Evolutionary conservation across 2,888 invertebrate genomes (phyloP), one percentile per base, ranked within the genome.

Genomic region (Melanostoma scalare): DNA sequence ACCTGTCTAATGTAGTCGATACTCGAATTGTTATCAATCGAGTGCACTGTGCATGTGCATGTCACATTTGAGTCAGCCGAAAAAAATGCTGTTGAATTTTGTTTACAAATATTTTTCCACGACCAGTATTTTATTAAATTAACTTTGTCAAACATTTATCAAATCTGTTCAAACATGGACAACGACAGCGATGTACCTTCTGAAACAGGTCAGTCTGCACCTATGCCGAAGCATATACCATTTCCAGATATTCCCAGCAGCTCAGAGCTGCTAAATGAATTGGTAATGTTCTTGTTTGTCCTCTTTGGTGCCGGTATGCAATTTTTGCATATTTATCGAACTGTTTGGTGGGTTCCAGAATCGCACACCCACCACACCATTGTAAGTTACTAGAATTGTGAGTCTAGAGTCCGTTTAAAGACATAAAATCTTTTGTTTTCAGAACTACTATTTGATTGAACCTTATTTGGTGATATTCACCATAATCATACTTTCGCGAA

Each of bases 261-360:
- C 87, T 95, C 95, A 61, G 96, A 96, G 86, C 90, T 98, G 58
- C 92, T 95, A 65, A 98, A 98, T 92, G 98, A 99, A 91, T 92
- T 94, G 2, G 93, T 98, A 88, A 95, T 97, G 89, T 95, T 98
- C 90, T 91, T 95, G 8, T 97, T 96, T 89, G 95, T 95, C 0
- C 91, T 95, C 35, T 93, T 96, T 52, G 95, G 96, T 0, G 94
- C 96, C 31, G 95, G 95, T 69, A 93, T 98, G 72, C 99, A 99
- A 92, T 97, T 98, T 89, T 93, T 99, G 50, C 98, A 99, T 92
- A 93, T 99, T 44, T 99, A 99, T 89, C 94, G 97, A 87, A 98
- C 98, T 2, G 96, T 97, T 9, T 99, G 98, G 98, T 99, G 99
- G 99, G 91, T 99, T 67, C 97, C 98, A 0, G 95, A 98, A 89